Evolutionary conservation across 2,797 vertebrate species (phyloP).

Genomic region (Leuciscus waleckii): DNA sequence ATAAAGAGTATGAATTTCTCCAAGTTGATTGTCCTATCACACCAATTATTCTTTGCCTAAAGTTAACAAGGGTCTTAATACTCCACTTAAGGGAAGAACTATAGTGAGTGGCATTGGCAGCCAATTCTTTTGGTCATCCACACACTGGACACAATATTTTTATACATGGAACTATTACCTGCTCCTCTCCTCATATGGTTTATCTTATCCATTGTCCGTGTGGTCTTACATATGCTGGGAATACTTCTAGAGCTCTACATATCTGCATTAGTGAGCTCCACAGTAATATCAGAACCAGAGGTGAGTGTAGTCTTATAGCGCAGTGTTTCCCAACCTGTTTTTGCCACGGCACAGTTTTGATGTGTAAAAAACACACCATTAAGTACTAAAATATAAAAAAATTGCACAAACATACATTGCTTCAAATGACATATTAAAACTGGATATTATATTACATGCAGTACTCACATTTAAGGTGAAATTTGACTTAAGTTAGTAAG

Average conservation of each 20-base stretch:
- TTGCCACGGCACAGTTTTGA: not conserved
- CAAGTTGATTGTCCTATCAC: too few relatives aligned
- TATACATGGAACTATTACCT: not conserved
- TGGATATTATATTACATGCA: not conserved
- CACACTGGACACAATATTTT: not conserved
- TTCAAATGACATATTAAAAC: not conserved
- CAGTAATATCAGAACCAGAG: too few relatives aligned
- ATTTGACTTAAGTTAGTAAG: not conserved
- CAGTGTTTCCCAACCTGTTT: not conserved
- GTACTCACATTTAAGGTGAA: not conserved
- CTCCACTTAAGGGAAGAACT: too few relatives aligned
- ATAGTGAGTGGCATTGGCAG: too few relatives aligned
- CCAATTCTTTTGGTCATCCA: not conserved
- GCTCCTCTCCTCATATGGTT: not conserved
- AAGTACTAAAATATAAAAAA: not conserved
- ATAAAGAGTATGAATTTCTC: too few relatives aligned
- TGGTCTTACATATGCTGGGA: not conserved
- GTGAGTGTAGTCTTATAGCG: too few relatives aligned
- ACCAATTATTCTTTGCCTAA: too few relatives aligned
- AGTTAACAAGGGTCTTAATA: too few relatives aligned
- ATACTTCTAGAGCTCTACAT: too few relatives aligned
- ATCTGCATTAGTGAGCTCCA: too few relatives aligned
- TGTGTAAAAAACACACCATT: not conserved
- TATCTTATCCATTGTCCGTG: not conserved
- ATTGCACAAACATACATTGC: not conserved